Evolutionary conservation across 2,113 vertebrate genomes (phyloP).

Genomic region (Oryzias woworae): DNA sequence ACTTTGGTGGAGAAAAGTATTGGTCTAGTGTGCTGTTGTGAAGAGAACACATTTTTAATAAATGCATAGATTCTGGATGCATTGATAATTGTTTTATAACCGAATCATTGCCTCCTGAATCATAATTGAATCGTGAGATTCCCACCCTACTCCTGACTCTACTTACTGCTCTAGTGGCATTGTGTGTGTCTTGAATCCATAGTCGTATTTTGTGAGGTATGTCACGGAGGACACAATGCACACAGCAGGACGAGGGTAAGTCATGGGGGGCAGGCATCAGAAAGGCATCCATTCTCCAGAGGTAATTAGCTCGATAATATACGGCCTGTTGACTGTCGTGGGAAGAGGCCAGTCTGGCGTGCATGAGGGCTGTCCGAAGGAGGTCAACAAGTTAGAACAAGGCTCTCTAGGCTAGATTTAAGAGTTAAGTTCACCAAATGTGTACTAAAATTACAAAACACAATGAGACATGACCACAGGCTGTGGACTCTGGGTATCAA

Average conservation of each 20-base stretch:
- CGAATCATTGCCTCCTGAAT: background rate
- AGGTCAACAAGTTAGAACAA: slow-evolving; percentile 59
- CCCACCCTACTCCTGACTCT: slow-evolving; percentile 25
- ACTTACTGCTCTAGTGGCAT: slow-evolving; percentile 22
- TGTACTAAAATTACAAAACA: slow-evolving; percentile 3
- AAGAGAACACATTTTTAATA: no score
- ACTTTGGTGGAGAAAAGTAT: no score
- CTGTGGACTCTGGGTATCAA: slow-evolving; percentile 37
- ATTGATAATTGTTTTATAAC: no score
- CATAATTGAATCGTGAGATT: background rate
- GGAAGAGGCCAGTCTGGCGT: slow-evolving; percentile 51
- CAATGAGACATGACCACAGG: slow-evolving; percentile 3
- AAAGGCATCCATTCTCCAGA: slow-evolving; percentile 56
- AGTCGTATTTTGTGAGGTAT: slow-evolving; percentile 39
- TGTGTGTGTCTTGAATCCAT: slow-evolving; percentile 41
- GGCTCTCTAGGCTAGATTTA: slow-evolving; percentile 20
- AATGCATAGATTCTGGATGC: no score
- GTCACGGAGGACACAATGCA: slow-evolving; percentile 27
- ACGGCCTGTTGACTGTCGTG: slow-evolving; percentile 59
- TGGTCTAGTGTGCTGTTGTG: no score
- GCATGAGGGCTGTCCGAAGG: slow-evolving; percentile 37
- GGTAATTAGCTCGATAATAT: slow-evolving; percentile 68
- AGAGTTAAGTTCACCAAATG: background rate
- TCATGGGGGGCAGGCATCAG: slow-evolving; percentile 34
- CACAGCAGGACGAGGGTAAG: slow-evolving; percentile 44